Conservation (phyloP, 1,140 invertebrate genomes). For the Olivierus martensii region DNA sequence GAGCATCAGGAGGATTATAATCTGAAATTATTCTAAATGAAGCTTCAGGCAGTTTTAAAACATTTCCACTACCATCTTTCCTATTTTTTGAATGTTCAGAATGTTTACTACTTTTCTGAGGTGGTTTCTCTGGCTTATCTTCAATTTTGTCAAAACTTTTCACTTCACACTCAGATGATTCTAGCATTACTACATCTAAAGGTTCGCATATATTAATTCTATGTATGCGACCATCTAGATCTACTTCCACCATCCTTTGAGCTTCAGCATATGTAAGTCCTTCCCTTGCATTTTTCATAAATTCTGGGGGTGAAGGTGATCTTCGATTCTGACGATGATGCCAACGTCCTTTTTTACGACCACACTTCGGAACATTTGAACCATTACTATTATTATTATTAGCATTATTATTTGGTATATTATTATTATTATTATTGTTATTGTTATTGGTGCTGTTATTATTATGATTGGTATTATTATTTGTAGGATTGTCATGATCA, state of each 20-base stretch:
- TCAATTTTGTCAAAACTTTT: slow-evolving; percentile 3
- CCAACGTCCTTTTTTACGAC: slow-evolving; percentile 21
- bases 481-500: slow-evolving; percentile 49
- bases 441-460: too few relatives aligned
- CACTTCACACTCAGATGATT: slow-evolving; percentile 6
- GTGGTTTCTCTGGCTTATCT: slow-evolving; percentile 8
- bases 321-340: slow-evolving; percentile 24
- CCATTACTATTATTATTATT: neutral
- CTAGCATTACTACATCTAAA: slow-evolving; percentile 27
- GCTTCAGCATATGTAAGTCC: slow-evolving; percentile 56
- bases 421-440: too few relatives aligned
- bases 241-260: slow-evolving; percentile 69
- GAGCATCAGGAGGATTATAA: slow-evolving; percentile 64
- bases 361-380: slow-evolving; percentile 3
- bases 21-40: slow-evolving; percentile 59
- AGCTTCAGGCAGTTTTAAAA: slow-evolving; percentile 54
- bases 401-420: too few relatives aligned
- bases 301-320: slow-evolving; percentile 30
- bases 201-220: slow-evolving; percentile 37
- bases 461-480: too few relatives aligned
- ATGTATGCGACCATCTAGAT: slow-evolving; percentile 50
- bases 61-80: slow-evolving; percentile 2
- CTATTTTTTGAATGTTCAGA: slow-evolving; percentile 12
- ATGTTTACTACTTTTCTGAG: slow-evolving; percentile 9
- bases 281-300: slow-evolving; percentile 25